Conservation (phyloP, 2,797 vertebrate genomes). For the Apogon talboti region DNA sequence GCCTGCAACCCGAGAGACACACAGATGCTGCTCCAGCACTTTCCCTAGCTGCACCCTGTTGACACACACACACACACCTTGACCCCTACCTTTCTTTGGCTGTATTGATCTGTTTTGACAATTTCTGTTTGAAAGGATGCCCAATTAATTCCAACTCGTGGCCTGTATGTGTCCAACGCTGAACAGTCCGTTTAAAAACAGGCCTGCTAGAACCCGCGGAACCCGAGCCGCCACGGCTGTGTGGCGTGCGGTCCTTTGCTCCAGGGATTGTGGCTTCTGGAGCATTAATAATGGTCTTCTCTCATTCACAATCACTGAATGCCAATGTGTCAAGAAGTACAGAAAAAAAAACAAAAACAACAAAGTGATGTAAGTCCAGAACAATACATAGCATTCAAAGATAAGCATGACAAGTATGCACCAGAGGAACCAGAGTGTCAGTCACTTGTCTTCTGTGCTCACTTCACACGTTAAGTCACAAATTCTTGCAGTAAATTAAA, state of each 20-base stretch:
- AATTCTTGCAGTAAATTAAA: slow-evolving; percentile 46
- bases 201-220: slow-evolving; percentile 28
- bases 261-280: slow-evolving; percentile 40
- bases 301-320: slow-evolving; percentile 24
- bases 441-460: slow-evolving; percentile 29
- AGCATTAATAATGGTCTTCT: slow-evolving; percentile 46
- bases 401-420: slow-evolving; percentile 21
- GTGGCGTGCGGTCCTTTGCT: slow-evolving; percentile 11
- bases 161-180: slow-evolving; percentile 22
- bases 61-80: slow-evolving; percentile 24
- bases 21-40: slow-evolving; percentile 29
- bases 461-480: slow-evolving; percentile 29
- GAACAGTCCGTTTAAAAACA: slow-evolving; percentile 22
- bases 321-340: slow-evolving; percentile 27
- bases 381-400: slow-evolving; percentile 45
- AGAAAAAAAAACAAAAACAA: not conserved
- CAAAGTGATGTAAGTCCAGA: slow-evolving; percentile 42
- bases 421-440: slow-evolving; percentile 25
- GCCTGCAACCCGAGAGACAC: slow-evolving; percentile 31
- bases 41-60: slow-evolving; percentile 19
- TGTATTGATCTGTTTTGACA: slow-evolving; percentile 73
- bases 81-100: slow-evolving; percentile 38
- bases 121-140: slow-evolving; percentile 45
- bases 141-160: slow-evolving; percentile 54
- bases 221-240: not conserved